Evolutionary conservation across 2,113 vertebrate genomes (phyloP).

Genomic region (Cyanoramphus novaezelandiae): DNA sequence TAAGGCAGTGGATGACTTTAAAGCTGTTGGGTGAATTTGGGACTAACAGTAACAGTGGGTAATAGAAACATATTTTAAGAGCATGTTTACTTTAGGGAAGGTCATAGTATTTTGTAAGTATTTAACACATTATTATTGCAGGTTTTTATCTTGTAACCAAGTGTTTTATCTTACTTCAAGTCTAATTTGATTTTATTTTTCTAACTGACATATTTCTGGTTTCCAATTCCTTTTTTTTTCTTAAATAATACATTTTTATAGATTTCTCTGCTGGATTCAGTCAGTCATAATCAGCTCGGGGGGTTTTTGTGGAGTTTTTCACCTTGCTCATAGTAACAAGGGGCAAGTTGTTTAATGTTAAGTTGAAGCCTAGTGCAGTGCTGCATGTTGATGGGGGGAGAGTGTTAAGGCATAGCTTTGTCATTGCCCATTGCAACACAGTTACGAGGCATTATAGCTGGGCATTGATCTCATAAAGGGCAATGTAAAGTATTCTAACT

Average conservation of each 20-base stretch:
- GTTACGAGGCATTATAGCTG: not conserved
- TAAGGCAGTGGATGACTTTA: not conserved
- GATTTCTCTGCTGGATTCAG: not conserved
- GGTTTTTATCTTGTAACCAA: not conserved
- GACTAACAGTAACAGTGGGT: not conserved
- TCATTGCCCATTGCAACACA: not conserved
- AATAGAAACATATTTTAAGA: not conserved
- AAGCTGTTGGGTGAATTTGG: not conserved
- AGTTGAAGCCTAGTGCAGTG: not conserved
- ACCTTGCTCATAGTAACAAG: not conserved
- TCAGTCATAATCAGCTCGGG: not conserved
- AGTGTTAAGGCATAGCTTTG: not conserved
- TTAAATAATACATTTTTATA: not conserved
- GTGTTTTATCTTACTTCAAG: not conserved
- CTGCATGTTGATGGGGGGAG: rapidly evolving
- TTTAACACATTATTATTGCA: not conserved
- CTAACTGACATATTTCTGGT: not conserved
- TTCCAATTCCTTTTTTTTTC: not conserved
- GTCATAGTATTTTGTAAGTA: not conserved
- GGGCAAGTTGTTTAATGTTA: not conserved
- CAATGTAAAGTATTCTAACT: not conserved
- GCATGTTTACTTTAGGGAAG: not conserved
- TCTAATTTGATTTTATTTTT: not conserved
- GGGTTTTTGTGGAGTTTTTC: not conserved
- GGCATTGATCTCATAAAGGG: not conserved